Conservation (phyloP, 2,888 invertebrate genomes). For the Macropis europaea region DNA sequence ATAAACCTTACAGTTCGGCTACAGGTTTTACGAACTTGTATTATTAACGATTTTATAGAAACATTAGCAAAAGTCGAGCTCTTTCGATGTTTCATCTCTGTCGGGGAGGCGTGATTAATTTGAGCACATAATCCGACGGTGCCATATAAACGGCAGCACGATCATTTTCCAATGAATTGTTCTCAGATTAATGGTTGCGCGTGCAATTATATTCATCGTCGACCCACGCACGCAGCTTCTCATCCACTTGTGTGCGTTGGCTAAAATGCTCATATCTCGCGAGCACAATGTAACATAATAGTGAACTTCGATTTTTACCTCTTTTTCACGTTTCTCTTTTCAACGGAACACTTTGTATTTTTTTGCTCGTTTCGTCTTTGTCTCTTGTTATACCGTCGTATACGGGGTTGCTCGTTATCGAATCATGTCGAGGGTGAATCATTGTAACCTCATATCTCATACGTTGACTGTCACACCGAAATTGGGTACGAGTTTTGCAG, state of each 20-base stretch:
- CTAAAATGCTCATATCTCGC: conserved; percentile 42
- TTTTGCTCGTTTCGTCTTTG: neutral
- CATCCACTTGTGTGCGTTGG: conserved; percentile 7
- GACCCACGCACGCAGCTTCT: neutral
- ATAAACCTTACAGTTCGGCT: too few species aligned
- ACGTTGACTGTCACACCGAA: too few species aligned
- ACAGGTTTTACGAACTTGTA: too few species aligned
- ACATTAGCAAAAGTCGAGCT: conserved; percentile 23
- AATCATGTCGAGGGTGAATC: too few species aligned
- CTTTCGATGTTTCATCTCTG: conserved; percentile 43
- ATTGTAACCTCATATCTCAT: too few species aligned
- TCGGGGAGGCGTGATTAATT: conserved; percentile 54
- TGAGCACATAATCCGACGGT: conserved; percentile 41
- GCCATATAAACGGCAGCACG: conserved; percentile 41
- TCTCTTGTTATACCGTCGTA: too few species aligned
- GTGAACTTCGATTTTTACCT: conserved; percentile 24
- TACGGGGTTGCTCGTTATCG: too few species aligned
- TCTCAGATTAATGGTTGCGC: conserved; percentile 59
- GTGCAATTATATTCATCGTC: conserved; percentile 12
- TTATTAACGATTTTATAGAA: conserved; percentile 10
- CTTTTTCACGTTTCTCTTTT: conserved; percentile 7
- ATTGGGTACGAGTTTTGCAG: too few species aligned
- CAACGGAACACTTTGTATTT: neutral
- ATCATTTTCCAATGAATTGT: conserved; percentile 63
- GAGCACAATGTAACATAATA: conserved; percentile 48